phyloP scores from a whole-genome alignment of 2,113 vertebrate species.

The Helogale parvula region DNA sequence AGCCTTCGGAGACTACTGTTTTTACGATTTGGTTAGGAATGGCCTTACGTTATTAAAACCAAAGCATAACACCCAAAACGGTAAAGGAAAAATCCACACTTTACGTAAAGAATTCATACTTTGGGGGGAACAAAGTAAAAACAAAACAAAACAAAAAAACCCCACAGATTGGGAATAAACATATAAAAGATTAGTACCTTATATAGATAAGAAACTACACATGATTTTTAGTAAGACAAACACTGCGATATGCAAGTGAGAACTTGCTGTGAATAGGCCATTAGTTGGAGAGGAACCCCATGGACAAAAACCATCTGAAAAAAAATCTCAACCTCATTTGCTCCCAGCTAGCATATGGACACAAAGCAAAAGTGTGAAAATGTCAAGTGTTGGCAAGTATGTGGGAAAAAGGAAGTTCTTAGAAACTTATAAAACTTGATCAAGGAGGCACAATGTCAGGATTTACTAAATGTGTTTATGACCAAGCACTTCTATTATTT shows the following conservation, averaged over 20 bases:
- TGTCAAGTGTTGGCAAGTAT: no score
- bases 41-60: neutral
- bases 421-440: neutral
- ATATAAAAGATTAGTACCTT: no score
- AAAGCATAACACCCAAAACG: neutral
- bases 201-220: neutral
- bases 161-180: neutral
- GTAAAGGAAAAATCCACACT: neutral
- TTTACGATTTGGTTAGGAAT: neutral
- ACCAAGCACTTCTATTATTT: neutral
- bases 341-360: neutral
- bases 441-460: neutral
- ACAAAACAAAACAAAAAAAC: neutral
- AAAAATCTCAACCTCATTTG: neutral
- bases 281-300: neutral
- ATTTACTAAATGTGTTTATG: neutral
- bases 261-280: neutral
- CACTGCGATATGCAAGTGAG: no score
- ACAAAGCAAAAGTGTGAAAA: neutral
- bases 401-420: neutral
- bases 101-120: neutral
- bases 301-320: neutral
- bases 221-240: neutral
- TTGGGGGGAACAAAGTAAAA: neutral
- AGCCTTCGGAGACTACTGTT: neutral